Evolutionary conservation across 1,140 invertebrate species (phyloP), one percentile per base, ranked within the genome.

Genomic region (Drosophila watanabei): DNA sequence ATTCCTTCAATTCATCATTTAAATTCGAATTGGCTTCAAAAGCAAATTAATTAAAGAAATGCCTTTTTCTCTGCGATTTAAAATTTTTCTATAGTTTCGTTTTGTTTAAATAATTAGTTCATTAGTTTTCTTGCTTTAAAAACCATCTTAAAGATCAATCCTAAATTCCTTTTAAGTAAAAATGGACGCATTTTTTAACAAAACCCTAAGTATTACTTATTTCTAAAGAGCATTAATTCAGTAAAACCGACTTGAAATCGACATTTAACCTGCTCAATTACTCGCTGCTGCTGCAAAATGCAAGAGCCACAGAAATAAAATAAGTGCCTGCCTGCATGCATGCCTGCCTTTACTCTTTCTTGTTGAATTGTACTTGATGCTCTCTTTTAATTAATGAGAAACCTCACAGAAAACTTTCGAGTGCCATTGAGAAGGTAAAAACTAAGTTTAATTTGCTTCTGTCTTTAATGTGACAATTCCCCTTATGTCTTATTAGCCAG

Each of bases 361-460:
- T 32, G n/a, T 18, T 32, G 14, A 9, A 11, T 39, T 32, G 35
- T 18, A 62, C 32, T 65, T 51, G 16, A 65, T 52, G 46, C 37
- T 24, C 28, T 45, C 37, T 18, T 18, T 62, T 32, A 56, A 68
- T 69, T 68, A 71, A 68, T 56, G 51, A 6, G 43, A 16, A 68
- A 45, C 30, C 49, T 37, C 20, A 45, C 30, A 68, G 68, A 71
- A 46, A 52, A 71, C 48, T 70, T 70, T 43, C 43, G 20, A 71
- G 49, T 39, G 63, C 6, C 66, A 33, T 57, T 56, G 20, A 71
- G 11, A 35, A 24, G 48, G 30, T 51, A 20, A 69, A 33, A 33
- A 37, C 61, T 43, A 69, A 66, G 37, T 54, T 66, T 35, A 54
- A 57, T 68, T 70, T 70, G 32, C 61, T 52, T 37, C 35, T 56